Base-by-base conservation (phyloP, 1,140 invertebrate species). In the Pectinophora gossypiella region DNA sequence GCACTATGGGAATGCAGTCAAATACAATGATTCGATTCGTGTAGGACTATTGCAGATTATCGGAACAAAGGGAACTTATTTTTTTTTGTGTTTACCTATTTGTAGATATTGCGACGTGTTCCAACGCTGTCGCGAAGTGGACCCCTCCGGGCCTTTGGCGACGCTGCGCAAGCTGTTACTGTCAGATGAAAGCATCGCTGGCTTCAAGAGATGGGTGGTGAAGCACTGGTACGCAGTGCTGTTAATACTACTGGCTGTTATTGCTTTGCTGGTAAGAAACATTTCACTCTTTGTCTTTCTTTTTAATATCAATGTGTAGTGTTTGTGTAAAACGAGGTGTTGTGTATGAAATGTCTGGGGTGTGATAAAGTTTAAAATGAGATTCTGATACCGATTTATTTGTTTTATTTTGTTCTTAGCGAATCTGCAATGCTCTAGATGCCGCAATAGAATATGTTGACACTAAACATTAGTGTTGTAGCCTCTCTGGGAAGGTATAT, bases 61-160 rank as follows among this genome's bases (percentile, higher is more conserved):
- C n/a, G n/a, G n/a, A n/a, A n/a, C n/a, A n/a, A n/a, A n/a, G n/a
- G n/a, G n/a, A n/a, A n/a, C n/a, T n/a, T n/a, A n/a, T n/a, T n/a
- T n/a, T n/a, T n/a, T n/a, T n/a, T n/a, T n/a, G n/a, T n/a, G n/a
- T n/a, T n/a, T n/a, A n/a, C n/a, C 23, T 48, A n/a, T 40, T 5
- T 54, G 12, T 59, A 91, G 90, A 13, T 99, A 99, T 88, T 99
- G 98, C 88, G 98, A 99, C 89, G 97, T 99, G 32, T 99, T 99
- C 87, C 96, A 98, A 88, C 97, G 97, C 74, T 99, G 98, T 83
- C 91, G 98, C 60, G 95, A 97, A 84, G 96, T 98, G 49, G 96
- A 98, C 90, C 96, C 96, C 1, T 96, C 95, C 1, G 96, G 96
- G n/a, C 96, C 96, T n/a, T 88, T 98, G 68, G 96, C 96, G 13